Base-by-base conservation (phyloP, 2,113 vertebrate genomes). In the Marmota monax region DNA sequence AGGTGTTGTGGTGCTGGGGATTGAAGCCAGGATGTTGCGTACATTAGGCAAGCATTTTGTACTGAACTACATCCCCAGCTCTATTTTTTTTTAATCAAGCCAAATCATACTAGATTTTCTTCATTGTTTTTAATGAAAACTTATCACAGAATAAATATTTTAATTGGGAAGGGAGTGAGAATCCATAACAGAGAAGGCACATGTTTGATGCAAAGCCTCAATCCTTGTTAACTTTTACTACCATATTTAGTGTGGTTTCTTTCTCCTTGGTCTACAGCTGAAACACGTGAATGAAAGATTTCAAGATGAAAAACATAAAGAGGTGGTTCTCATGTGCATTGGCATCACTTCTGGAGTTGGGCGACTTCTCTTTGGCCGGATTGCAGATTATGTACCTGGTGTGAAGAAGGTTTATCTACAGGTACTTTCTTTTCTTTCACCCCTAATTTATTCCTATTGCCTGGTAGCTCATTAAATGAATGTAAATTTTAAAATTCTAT, bases 381-480 rank as follows among this genome's bases (percentile, higher is more conserved):
- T 99, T 69, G 99, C 99, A 1, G 99, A 99, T 98, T 99, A 99
- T 18, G 97, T 99, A 79, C 98, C 98, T 0, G 99, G 99, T 17
- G 99, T 99, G 95, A 99, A 99, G 98, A 99, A 99, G 94, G 99
- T 99, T 34, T 99, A 99, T 97, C 98, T 99, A 86, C 99, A 99
- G 99, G 99, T 99, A 98, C 69, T 87, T 20, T 65, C 34, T 29
- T 58, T 69, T 45, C 17, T 37, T 29, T 45, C 63, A 32, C 82
- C 12, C 10, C 48, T 86, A 29, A 80, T 48, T 53, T 76, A 79
- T 39, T 25, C 45, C 45, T 63, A 27, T 25, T 14, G 5, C 22
- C 23, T n/a, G 2, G 13, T 17, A 29, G n/a, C 72, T 90, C n/a
- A 10, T 83, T 53, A 53, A 23, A 34, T 37, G 22, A 39, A 10